Percentiles rank a stretch among this genome's conserved stretches.
Conservation (phyloP, 2,797 vertebrate species). For the Mormyrops attenuatus region DNA sequence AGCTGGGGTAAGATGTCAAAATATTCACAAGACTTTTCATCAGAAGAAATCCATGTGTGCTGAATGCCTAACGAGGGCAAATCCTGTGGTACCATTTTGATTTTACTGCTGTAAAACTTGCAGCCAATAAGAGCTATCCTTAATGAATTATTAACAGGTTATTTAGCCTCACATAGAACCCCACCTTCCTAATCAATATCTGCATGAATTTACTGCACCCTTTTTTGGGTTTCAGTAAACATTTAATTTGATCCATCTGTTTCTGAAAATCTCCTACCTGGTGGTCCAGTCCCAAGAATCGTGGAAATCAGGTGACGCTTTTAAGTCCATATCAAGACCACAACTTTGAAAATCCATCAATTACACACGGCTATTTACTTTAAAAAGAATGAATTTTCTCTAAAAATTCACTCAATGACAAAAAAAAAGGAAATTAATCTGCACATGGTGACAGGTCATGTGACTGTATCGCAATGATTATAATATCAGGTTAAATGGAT, state of each 20-base stretch:
- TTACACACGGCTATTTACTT: not conserved
- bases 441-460: not conserved
- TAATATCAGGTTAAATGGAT: not conserved
- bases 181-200: not conserved
- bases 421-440: not conserved
- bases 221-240: not conserved
- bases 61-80: not conserved
- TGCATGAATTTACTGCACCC: not conserved
- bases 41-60: not conserved
- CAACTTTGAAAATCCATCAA: not conserved
- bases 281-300: not conserved
- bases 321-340: not conserved
- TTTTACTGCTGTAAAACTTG: not conserved
- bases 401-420: not conserved
- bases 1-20: not conserved
- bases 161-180: not conserved
- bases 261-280: not conserved
- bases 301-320: not conserved
- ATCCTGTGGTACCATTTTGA: not conserved
- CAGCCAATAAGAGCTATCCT: not conserved
- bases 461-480: not conserved
- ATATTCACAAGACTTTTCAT: not conserved
- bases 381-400: not conserved
- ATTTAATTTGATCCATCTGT: not conserved
- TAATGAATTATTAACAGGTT: not conserved